phyloP scores from a whole-genome alignment of 2,888 invertebrate genomes.

The Trachelus tabidus region DNA sequence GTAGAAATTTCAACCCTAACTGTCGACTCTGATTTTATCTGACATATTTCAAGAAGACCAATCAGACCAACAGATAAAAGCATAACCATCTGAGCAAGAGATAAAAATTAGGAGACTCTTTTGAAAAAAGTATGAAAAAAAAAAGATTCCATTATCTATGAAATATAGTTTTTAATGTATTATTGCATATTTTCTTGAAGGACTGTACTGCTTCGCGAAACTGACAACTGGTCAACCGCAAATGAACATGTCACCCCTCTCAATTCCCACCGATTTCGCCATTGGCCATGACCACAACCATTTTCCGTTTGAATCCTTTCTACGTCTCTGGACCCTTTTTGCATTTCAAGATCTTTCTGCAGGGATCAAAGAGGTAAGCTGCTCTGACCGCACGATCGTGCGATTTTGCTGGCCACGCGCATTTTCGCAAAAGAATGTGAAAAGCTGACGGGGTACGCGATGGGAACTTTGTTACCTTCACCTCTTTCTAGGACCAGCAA shows the following conservation, averaged over 20 bases:
- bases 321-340: slow-evolving; percentile 41
- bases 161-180: neutral
- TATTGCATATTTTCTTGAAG: neutral
- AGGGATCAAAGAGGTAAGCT: slow-evolving; percentile 54
- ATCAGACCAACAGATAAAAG: neutral
- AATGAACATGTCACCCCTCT: slow-evolving; percentile 65
- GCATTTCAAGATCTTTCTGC: slow-evolving; percentile 44
- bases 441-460: slow-evolving; percentile 15
- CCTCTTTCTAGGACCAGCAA: slow-evolving; percentile 21
- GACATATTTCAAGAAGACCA: neutral
- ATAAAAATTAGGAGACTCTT: neutral
- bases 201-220: slow-evolving; percentile 1
- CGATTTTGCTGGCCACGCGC: slow-evolving; percentile 44
- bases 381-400: slow-evolving; percentile 34
- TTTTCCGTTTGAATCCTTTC: slow-evolving; percentile 35
- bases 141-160: neutral
- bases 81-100: neutral
- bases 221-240: slow-evolving; percentile 62
- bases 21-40: neutral
- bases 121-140: neutral
- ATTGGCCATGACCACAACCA: slow-evolving; percentile 30
- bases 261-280: slow-evolving; percentile 55
- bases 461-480: slow-evolving; percentile 15
- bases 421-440: slow-evolving; percentile 36
- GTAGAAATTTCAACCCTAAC: neutral